A percentile compares a stretch with the other conserved stretches of the same genome.
Evolutionary conservation across 1,140 invertebrate genomes (phyloP).

Genomic region (Leptinotarsa undecemlineata): DNA sequence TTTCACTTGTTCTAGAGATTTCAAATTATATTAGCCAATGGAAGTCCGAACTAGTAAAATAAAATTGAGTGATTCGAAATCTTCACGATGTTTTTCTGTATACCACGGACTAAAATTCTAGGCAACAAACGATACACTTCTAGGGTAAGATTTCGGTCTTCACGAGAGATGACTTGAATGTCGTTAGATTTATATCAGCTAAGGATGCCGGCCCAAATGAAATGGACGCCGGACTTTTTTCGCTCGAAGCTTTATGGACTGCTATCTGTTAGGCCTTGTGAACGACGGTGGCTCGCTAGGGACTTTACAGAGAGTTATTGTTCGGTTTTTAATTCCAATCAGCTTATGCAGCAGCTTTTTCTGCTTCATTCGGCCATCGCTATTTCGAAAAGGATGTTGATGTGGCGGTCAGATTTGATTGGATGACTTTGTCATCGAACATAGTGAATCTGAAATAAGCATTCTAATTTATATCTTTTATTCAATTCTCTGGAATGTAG

Average conservation of each 20-base stretch:
- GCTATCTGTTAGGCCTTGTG: constrained; percentile 6
- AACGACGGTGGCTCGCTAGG: neutral
- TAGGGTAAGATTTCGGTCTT: constrained; percentile 12
- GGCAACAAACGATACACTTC: neutral
- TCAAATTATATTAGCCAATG: too few species aligned
- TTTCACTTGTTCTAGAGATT: too few species aligned
- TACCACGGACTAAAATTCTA: constrained; percentile 2
- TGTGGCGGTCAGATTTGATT: too few species aligned
- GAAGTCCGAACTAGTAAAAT: too few species aligned
- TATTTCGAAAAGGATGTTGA: neutral
- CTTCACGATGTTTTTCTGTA: too few species aligned
- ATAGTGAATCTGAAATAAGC: too few species aligned
- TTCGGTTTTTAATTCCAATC: constrained; percentile 20
- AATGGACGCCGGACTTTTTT: constrained; percentile 19
- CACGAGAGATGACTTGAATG: constrained; percentile 15
- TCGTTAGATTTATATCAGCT: constrained; percentile 22
- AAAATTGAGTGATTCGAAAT: too few species aligned
- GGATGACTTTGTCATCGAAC: too few species aligned
- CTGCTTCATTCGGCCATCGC: neutral
- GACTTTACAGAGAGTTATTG: constrained; percentile 14
- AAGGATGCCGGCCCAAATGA: constrained; percentile 19
- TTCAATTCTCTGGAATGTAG: too few species aligned
- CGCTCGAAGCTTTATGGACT: constrained; percentile 12
- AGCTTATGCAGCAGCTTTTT: constrained; percentile 16
- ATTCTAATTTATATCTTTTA: too few species aligned